These are phyloP conservation scores for Eurytoma californica DNA, from an alignment of 2,888 invertebrate genomes.

Conservation along the genomic window DNA sequence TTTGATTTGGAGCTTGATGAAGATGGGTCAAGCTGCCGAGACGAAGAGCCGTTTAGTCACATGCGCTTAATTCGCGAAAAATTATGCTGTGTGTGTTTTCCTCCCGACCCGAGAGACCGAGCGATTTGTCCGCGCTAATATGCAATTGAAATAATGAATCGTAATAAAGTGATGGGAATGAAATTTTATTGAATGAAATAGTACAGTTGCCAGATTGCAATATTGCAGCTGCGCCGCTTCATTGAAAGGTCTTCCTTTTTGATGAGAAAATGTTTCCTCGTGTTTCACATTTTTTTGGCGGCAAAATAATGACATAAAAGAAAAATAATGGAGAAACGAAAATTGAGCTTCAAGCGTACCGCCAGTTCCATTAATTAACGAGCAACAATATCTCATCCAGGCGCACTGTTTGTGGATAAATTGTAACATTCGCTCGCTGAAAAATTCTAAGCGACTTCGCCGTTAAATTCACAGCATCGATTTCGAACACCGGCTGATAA, in stretches of 20 bases:
- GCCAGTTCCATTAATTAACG: not conserved
- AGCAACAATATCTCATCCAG: too few relatives aligned
- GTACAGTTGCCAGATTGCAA: not conserved
- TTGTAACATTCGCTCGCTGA: not conserved
- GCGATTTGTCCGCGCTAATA: constrained; percentile 30
- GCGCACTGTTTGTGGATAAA: not conserved
- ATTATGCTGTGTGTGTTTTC: not conserved
- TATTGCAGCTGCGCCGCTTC: not conserved
- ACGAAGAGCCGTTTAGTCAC: not conserved
- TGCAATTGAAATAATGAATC: constrained; percentile 30
- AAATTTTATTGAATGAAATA: constrained; percentile 22
- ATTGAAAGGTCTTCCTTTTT: not conserved
- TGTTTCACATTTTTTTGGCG: too few relatives aligned
- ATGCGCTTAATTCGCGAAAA: constrained; percentile 27
- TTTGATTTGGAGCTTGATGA: constrained; percentile 24
- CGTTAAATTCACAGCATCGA: not conserved
- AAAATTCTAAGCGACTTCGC: not conserved
- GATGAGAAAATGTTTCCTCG: too few relatives aligned
- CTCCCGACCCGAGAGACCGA: constrained; percentile 5
- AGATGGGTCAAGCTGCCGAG: constrained; percentile 15
- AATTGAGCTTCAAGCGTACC: not conserved
- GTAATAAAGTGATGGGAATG: constrained; percentile 16
- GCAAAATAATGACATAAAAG: too few relatives aligned
- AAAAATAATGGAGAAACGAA: too few relatives aligned
- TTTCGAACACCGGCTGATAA: not conserved